These are phyloP conservation scores for Oophaga pumilio DNA, from an alignment of 2,113 vertebrate species.

Conservation along the genomic window DNA sequence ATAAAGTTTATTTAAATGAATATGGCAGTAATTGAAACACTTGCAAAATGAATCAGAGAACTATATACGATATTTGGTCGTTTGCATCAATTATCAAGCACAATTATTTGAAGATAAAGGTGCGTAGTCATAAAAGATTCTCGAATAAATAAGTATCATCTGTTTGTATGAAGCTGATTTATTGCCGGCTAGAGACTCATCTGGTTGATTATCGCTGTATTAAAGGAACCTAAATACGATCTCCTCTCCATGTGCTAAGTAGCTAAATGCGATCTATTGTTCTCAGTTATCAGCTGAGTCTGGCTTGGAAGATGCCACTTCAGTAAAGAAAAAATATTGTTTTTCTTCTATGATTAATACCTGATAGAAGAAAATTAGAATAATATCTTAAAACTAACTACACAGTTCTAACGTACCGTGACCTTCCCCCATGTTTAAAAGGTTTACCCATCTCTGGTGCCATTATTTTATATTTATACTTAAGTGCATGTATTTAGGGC, in stretches of 20 bases:
- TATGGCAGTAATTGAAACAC: constrained; percentile 33
- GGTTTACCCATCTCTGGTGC: too few species aligned
- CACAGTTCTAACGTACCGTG: too few species aligned
- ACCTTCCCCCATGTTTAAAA: too few species aligned
- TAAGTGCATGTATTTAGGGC: too few species aligned
- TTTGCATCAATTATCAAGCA: constrained; percentile 32
- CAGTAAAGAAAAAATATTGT: neutral
- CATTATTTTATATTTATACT: too few species aligned
- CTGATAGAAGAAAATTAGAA: too few species aligned
- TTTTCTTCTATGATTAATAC: neutral
- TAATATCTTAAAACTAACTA: too few species aligned
- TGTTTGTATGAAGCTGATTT: constrained; percentile 17
- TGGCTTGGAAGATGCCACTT: neutral
- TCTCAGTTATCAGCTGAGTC: neutral
- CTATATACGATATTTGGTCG: neutral
- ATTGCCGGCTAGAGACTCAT: neutral
- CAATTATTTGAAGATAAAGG: constrained; percentile 45
- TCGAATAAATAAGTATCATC: constrained; percentile 30
- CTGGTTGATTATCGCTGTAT: neutral
- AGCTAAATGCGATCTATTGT: neutral
- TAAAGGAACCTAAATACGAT: neutral
- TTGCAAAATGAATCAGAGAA: constrained; percentile 14
- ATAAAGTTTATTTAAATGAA: constrained; percentile 23
- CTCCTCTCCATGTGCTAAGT: neutral
- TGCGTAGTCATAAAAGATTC: constrained; percentile 24